Conservation (phyloP, 2,113 vertebrate genomes). For the Bufo gargarizans region DNA sequence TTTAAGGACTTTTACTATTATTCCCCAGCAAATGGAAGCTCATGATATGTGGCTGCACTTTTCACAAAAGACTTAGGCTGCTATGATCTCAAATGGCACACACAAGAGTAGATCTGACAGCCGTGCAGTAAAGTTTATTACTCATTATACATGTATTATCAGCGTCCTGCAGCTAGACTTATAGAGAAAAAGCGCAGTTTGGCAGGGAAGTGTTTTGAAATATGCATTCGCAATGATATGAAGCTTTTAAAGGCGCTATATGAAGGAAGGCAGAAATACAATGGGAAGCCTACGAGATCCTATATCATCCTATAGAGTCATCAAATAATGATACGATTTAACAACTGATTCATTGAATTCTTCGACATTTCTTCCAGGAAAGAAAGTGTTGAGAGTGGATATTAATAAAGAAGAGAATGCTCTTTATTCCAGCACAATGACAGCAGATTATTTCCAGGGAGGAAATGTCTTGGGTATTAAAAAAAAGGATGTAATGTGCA, state of each 20-base stretch:
- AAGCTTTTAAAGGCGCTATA: slow-evolving; percentile 37
- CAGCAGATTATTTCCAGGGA: slow-evolving; percentile 15
- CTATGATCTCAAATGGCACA: slow-evolving; percentile 25
- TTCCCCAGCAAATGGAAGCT: slow-evolving; percentile 7
- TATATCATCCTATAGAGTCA: slow-evolving; percentile 42
- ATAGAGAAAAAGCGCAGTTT: slow-evolving; percentile 4
- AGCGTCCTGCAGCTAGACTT: neutral
- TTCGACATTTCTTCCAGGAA: slow-evolving; percentile 9
- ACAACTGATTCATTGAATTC: slow-evolving; percentile 35
- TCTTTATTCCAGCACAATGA: slow-evolving; percentile 27
- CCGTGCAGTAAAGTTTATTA: slow-evolving; percentile 41
- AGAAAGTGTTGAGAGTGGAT: neutral
- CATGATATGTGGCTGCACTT: slow-evolving; percentile 23
- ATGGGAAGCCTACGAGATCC: neutral
- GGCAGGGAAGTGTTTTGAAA: slow-evolving; percentile 29
- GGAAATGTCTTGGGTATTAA: slow-evolving; percentile 46
- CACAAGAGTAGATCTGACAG: slow-evolving; percentile 37
- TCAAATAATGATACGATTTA: slow-evolving; percentile 10
- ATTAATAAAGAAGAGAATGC: slow-evolving; percentile 44
- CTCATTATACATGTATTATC: slow-evolving; percentile 44
- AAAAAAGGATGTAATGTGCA: slow-evolving; percentile 13
- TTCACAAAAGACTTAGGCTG: slow-evolving; percentile 22
- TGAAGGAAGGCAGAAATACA: slow-evolving; percentile 41
- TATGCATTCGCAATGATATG: slow-evolving; percentile 49
- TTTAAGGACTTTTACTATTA: slow-evolving; percentile 39